Base-by-base conservation (phyloP, 1,140 invertebrate species). In the Listronotus oregonensis region DNA sequence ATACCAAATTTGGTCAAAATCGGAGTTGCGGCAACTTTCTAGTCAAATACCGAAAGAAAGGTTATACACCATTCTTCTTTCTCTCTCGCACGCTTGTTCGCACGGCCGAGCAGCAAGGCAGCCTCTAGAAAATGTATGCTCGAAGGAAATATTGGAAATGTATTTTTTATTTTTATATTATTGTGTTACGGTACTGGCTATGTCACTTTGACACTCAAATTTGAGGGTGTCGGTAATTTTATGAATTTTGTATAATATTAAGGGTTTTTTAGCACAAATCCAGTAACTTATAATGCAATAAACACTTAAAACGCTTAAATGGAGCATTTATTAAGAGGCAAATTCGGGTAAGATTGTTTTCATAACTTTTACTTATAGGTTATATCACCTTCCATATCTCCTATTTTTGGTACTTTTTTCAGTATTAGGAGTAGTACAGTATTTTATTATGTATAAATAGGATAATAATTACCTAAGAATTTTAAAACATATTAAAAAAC, bases 261-360 rank as follows among this genome's bases (percentile, higher is more conserved):
- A 27, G 46, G 4, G 21, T 49, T 21, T 21, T 14, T 52, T n/a
- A 39, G 31, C 27, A 15, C 34, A 34, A 37, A 52, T 52, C 27
- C 32, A 55, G 6, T 27, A 42, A 15, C 14, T 42, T 27, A 40
- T 7, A 40, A 55, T 40, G 39, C 31, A 15, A 18, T 55, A 55
- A n/a, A 15, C 11, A 55, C 39, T 17, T 17, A 47, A 50, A 50
- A 46, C 43, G 10, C n/a, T 34, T 42, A 37, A 74, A 83, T 84
- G 85, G 79, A 82, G 69, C 82, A 84, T 77, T 79, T 84, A 77
- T 52, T 84, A 32, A 78, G 77, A 71, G 80, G 83, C 56, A 81
- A 76, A 76, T 82, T 83, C 67, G 81, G 82, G 83, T 84, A 82
- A 75, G 79, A 80, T 79, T 70, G 78, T 78, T 74, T 77, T 71